Conservation (phyloP, 2,797 vertebrate genomes). For the Florisuga fusca region DNA sequence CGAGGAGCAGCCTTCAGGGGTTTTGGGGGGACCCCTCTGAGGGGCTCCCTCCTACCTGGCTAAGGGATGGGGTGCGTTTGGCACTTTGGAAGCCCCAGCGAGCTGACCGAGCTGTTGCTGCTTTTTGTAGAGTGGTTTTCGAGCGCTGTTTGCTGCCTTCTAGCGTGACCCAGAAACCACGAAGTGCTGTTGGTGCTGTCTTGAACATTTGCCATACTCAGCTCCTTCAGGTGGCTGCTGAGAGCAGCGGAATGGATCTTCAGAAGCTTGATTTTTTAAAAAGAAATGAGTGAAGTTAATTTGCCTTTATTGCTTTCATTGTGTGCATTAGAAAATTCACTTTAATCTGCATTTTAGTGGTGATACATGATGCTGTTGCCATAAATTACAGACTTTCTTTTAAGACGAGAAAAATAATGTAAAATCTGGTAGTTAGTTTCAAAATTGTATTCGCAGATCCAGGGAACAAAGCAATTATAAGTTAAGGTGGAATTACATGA, state of each 20-base stretch:
- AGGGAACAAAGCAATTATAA: background rate
- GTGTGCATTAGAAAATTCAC: background rate
- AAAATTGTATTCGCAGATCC: background rate
- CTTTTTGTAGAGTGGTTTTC: fast-evolving
- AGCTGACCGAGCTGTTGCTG: fast-evolving
- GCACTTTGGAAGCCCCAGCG: too few relatives aligned
- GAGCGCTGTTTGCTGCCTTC: fast-evolving
- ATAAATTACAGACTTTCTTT: background rate
- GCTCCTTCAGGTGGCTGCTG: background rate
- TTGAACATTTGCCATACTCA: fast-evolving
- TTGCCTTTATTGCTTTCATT: background rate
- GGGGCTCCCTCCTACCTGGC: too few relatives aligned
- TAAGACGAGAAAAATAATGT: background rate
- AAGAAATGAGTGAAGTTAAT: fast-evolving
- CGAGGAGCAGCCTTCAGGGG: too few relatives aligned
- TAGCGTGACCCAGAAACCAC: fast-evolving
- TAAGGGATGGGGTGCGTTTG: fast-evolving
- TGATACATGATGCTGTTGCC: background rate
- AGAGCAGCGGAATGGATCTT: background rate
- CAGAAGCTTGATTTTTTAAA: background rate
- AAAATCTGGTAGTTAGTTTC: background rate
- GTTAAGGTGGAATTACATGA: background rate
- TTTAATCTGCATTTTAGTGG: background rate
- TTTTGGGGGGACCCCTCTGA: too few relatives aligned
- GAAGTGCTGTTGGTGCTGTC: fast-evolving